These are phyloP conservation scores for Hystrix cristata DNA, from an alignment of 2,113 vertebrate species.

Conservation along the genomic window DNA sequence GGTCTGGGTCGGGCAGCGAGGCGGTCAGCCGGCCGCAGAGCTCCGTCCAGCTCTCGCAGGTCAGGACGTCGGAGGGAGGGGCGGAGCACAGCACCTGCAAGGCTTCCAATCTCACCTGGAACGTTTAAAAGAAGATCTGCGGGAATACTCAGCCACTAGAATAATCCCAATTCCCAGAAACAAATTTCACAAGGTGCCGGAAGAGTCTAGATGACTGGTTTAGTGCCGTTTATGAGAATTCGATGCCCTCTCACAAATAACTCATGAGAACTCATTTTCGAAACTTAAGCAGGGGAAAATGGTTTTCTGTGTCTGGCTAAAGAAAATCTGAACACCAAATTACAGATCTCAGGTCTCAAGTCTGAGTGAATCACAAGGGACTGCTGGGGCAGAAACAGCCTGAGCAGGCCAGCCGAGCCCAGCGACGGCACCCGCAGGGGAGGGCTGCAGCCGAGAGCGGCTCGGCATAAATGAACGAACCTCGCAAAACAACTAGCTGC, in stretches of 20 bases:
- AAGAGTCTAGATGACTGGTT: not conserved
- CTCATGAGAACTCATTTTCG: conserved; percentile 27
- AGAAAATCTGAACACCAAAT: not conserved
- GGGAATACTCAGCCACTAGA: conserved; percentile 17
- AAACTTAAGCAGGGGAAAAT: not conserved
- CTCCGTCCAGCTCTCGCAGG: conserved; percentile 94
- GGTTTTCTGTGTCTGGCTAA: not conserved
- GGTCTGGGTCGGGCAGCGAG: conserved; percentile 92
- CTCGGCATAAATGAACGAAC: not conserved
- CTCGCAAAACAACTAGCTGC: not conserved
- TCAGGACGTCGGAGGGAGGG: conserved; percentile 94
- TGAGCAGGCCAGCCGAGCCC: not conserved
- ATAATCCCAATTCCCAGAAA: not conserved
- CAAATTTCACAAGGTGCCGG: not conserved
- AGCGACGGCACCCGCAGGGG: fast-evolving
- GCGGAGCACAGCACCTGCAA: conserved; percentile 92
- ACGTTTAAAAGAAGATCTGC: not conserved
- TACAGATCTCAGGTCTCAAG: not conserved
- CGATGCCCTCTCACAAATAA: not conserved
- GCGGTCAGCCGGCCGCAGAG: conserved; percentile 91
- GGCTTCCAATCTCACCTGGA: conserved; percentile 94
- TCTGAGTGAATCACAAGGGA: not conserved
- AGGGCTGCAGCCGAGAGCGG: not conserved
- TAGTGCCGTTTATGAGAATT: not conserved
- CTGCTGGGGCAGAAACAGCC: not conserved